phyloP scores from a whole-genome alignment of 2,113 vertebrate genomes.

The Gallinago media region DNA sequence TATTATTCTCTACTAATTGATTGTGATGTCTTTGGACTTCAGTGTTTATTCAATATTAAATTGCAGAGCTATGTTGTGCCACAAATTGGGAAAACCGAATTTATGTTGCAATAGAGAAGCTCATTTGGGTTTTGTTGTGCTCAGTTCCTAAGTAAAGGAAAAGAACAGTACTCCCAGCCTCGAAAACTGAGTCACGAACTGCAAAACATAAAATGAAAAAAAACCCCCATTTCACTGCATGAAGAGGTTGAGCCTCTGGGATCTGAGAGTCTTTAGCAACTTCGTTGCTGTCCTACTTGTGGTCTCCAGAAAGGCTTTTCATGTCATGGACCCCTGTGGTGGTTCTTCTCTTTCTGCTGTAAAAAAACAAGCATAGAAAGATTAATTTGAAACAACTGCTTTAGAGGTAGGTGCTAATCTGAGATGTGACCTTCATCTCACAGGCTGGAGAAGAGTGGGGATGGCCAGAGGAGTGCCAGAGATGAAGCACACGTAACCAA shows the following conservation, averaged over 20 bases:
- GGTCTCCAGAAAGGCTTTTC: neutral
- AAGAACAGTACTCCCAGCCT: neutral
- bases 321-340: neutral
- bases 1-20: neutral
- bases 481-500: rapidly evolving
- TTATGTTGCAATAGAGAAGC: neutral
- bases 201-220: neutral
- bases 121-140: neutral
- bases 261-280: neutral
- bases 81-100: neutral
- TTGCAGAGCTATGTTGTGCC: neutral
- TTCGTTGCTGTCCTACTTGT: neutral
- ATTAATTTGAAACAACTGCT: neutral
- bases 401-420: neutral
- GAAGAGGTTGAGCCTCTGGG: neutral
- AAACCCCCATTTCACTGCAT: neutral
- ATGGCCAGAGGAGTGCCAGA: neutral
- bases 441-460: neutral
- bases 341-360: neutral
- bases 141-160: neutral
- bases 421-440: neutral
- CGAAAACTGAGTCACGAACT: neutral
- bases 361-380: neutral
- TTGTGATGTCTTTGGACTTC: neutral
- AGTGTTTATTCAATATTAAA: neutral